Conservation (phyloP, 2,113 vertebrate genomes). For the Dasypus novemcinctus region DNA sequence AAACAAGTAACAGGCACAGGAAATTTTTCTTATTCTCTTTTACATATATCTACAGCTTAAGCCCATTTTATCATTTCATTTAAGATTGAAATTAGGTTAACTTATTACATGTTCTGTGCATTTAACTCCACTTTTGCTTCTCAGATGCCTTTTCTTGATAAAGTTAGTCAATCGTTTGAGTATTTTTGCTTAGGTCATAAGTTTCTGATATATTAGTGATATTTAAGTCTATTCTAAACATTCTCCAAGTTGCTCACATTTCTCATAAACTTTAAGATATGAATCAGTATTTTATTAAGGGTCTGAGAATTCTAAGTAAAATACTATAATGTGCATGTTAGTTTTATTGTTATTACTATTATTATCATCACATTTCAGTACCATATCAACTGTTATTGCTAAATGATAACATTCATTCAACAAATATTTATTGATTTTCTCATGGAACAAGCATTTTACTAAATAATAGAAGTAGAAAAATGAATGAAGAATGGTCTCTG, state of each 20-base stretch:
- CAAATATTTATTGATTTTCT: not conserved
- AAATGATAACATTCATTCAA: not conserved
- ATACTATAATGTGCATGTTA: not conserved
- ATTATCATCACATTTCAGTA: not conserved
- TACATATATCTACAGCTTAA: not conserved
- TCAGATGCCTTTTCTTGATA: not conserved
- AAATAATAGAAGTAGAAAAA: not conserved
- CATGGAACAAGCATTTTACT: not conserved
- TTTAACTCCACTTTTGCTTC: not conserved
- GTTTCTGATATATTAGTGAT: not conserved
- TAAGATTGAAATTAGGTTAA: not conserved
- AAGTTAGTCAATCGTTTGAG: not conserved
- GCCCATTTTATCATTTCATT: not conserved
- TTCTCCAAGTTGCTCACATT: not conserved
- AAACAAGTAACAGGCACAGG: not conserved
- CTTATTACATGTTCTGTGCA: not conserved
- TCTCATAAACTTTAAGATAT: not conserved
- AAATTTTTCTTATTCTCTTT: not conserved
- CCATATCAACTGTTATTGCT: not conserved
- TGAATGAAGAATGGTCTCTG: not conserved
- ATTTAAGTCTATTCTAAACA: constrained; percentile 16
- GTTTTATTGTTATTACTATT: not conserved
- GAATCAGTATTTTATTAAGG: not conserved
- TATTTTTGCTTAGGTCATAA: not conserved
- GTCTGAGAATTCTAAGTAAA: not conserved